Evolutionary conservation across 2,797 vertebrate species (phyloP).

Genomic region (Sternotherus odoratus): DNA sequence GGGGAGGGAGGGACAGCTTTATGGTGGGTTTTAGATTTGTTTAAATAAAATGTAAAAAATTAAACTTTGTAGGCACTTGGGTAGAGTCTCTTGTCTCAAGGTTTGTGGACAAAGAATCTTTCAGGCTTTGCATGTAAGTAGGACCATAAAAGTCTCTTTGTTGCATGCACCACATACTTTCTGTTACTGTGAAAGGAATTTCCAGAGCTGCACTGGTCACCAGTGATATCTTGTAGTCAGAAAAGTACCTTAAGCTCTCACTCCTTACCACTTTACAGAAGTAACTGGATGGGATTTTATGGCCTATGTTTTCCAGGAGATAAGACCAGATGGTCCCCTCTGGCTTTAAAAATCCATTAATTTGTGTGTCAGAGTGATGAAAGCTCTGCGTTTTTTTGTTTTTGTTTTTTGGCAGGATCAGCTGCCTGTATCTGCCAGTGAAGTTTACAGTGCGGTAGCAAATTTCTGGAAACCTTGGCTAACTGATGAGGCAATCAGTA

Average conservation of each 20-base stretch:
- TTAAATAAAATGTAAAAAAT: background rate
- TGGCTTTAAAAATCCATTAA: background rate
- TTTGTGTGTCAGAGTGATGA: background rate
- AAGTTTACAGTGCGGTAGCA: slow-evolving; percentile 89
- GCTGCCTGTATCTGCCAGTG: slow-evolving; percentile 84
- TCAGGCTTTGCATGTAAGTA: slow-evolving; percentile 19
- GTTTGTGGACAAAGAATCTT: background rate
- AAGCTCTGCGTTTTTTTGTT: slow-evolving; percentile 27
- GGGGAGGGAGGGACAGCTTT: background rate
- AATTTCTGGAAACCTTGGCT: slow-evolving; percentile 93
- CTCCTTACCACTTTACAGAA: background rate
- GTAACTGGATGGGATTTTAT: background rate
- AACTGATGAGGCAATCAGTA: slow-evolving; percentile 84
- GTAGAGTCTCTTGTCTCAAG: background rate
- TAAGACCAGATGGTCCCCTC: background rate
- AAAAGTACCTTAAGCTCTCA: background rate
- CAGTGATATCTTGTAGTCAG: background rate
- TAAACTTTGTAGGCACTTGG: background rate
- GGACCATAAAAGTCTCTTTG: background rate
- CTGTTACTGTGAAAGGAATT: background rate
- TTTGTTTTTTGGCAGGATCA: slow-evolving; percentile 87
- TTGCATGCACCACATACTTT: slow-evolving; percentile 16
- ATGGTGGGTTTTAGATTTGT: background rate
- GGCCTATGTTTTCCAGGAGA: background rate
- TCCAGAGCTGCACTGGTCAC: background rate